Evolutionary conservation across 1,140 invertebrate species (phyloP), one percentile per base, ranked within the genome.

Genomic region (Zaprionus vittiger): DNA sequence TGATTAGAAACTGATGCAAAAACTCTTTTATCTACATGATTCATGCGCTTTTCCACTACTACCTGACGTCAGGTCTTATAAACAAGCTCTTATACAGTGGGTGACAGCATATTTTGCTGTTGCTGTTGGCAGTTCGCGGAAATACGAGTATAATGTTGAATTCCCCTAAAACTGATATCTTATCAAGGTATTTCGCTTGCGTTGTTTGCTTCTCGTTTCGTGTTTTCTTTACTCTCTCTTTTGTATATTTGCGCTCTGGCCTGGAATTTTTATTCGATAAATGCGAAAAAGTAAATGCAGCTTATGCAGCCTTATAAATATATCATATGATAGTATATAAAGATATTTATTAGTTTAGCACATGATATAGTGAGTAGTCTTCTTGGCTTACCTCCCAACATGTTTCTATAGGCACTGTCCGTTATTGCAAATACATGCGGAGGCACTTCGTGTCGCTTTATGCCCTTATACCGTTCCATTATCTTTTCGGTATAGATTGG

Each of bases 341-440:
- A 54, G 22, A 65, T 56, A 57, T 31, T 47, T 47, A 47, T 47
- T 47, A 47, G n/a, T 5, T 47, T 47, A 47, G 9, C 41, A n/a
- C 2, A 47, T 47, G 5, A 38, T 34, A 47, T 52, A 31, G 12
- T n/a, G 47, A 14, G 11, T 49, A 55, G 17, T 26, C 34, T 26
- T 34, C 31, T 26, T 31, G 59, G 87, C 92, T 95, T 95, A 99
- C 98, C 98, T 97, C 99, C 98, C 77, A 99, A 94, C 99, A 99
- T 99, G 54, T 97, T 98, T 92, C 98, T 96, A 94, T 99, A 99
- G 47, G 99, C 99, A 65, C 96, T 98, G 94, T 99, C 99, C 75
- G 99, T 99, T 93, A 99, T 99, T 91, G 99, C 99, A 94, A 99
- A 99, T 52, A 99, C 98, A 93, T 99, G 99, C 26, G 99, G 99